Evolutionary conservation across 2,113 vertebrate species (phyloP).

Genomic region (Macaca mulatta): DNA sequence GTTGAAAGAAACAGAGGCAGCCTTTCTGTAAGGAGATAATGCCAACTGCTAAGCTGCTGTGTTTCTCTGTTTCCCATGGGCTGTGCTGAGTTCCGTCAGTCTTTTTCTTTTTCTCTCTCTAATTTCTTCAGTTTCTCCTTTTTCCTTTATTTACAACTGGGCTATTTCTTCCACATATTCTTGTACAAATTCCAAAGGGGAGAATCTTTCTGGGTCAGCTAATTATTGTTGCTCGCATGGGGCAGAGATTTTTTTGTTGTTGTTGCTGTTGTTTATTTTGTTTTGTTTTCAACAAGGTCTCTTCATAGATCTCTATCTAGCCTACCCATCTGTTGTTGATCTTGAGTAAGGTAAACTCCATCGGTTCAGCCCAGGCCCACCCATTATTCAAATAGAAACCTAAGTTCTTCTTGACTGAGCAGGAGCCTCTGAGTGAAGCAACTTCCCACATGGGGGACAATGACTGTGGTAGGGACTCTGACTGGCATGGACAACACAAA

Average conservation of each 20-base stretch:
- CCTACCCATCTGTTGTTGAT: background rate
- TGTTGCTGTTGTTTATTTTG: background rate
- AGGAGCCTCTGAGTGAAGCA: background rate
- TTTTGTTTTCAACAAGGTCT: background rate
- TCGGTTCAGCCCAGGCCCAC: background rate
- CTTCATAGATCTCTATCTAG: background rate
- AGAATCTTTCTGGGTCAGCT: background rate
- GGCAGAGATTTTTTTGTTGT: background rate
- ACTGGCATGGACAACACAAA: background rate
- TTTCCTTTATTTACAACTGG: background rate
- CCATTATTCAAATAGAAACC: background rate
- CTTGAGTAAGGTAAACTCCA: background rate
- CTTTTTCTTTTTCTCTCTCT: background rate
- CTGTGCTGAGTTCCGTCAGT: background rate
- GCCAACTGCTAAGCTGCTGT: background rate
- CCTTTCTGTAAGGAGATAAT: background rate
- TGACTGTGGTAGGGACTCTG: background rate
- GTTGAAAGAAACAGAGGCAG: background rate
- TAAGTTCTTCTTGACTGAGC: background rate
- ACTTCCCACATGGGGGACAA: background rate
- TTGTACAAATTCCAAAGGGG: background rate
- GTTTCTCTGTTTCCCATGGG: background rate
- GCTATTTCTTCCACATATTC: background rate
- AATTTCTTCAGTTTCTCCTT: background rate
- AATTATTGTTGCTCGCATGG: background rate